Percentiles rank a stretch among this genome's conserved stretches.
phyloP scores from a whole-genome alignment of 2,797 vertebrate genomes.

The Anguilla obscura region DNA sequence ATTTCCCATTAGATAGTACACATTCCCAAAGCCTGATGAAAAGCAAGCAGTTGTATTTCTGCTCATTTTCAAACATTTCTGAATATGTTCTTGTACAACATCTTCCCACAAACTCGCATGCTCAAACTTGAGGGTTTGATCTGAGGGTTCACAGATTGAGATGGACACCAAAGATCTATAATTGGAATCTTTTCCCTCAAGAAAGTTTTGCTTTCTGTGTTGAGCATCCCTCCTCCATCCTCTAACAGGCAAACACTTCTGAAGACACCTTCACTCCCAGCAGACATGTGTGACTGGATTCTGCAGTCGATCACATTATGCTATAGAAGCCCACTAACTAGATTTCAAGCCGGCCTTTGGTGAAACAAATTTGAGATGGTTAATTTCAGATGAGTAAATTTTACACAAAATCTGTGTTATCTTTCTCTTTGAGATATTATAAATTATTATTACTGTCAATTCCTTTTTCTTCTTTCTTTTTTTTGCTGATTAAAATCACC shows the following conservation, averaged over 20 bases:
- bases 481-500: neutral
- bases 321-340: constrained; percentile 49
- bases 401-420: neutral
- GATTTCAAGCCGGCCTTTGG: neutral
- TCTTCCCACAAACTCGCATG: constrained; percentile 53
- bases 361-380: neutral
- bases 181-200: constrained; percentile 78
- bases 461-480: neutral
- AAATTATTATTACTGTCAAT: neutral
- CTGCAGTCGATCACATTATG: constrained; percentile 42
- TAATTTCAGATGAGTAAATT: neutral
- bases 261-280: constrained; percentile 57
- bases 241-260: constrained; percentile 61
- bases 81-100: constrained; percentile 30
- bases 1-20: neutral
- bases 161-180: constrained; percentile 78
- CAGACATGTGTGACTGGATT: constrained; percentile 47
- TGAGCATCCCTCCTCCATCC: constrained; percentile 48
- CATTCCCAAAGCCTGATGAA: neutral
- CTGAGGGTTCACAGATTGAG: constrained; percentile 69
- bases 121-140: constrained; percentile 63
- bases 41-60: neutral
- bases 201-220: constrained; percentile 55
- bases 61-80: constrained; percentile 19
- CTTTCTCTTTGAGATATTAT: neutral